Percentiles rank a stretch among this genome's conserved stretches.
Evolutionary conservation across 53 echinoderm and acorn worm genomes (phyloP).

Genomic region (Actinopyga echinites): DNA sequence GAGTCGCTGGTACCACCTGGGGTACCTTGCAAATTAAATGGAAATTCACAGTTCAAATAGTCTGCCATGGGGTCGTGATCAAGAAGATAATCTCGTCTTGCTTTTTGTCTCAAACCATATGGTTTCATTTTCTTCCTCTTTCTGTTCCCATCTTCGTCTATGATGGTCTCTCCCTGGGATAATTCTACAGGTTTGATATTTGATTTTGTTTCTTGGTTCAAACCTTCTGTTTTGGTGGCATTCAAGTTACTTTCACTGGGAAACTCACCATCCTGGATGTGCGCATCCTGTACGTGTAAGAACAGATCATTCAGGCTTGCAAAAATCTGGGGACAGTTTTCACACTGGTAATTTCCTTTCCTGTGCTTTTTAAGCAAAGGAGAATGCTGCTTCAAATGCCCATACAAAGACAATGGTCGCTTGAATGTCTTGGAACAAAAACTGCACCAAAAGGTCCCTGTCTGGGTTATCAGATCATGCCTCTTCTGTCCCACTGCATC

Average conservation of each 20-base stretch:
- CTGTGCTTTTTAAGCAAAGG: conserved; percentile 31
- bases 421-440: conserved; percentile 34
- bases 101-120: conserved; percentile 15
- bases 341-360: conserved; percentile 7
- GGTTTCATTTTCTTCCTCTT: conserved; percentile 17
- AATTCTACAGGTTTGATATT: too few relatives aligned
- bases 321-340: conserved; percentile 7
- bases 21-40: too few relatives aligned
- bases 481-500: neutral
- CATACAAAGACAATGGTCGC: conserved; percentile 34
- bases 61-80: conserved; percentile 41
- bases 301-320: conserved; percentile 1
- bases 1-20: too few relatives aligned
- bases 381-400: conserved; percentile 42
- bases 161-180: too few relatives aligned
- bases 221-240: too few relatives aligned
- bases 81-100: conserved; percentile 33
- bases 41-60: neutral
- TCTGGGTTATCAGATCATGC: conserved; percentile 30
- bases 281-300: neutral
- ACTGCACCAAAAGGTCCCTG: conserved; percentile 23
- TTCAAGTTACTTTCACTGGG: too few relatives aligned
- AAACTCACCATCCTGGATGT: neutral
- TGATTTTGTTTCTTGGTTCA: too few relatives aligned
- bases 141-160: neutral